phyloP scores from a whole-genome alignment of 2,113 vertebrate species.

The Pristiophorus japonicus region DNA sequence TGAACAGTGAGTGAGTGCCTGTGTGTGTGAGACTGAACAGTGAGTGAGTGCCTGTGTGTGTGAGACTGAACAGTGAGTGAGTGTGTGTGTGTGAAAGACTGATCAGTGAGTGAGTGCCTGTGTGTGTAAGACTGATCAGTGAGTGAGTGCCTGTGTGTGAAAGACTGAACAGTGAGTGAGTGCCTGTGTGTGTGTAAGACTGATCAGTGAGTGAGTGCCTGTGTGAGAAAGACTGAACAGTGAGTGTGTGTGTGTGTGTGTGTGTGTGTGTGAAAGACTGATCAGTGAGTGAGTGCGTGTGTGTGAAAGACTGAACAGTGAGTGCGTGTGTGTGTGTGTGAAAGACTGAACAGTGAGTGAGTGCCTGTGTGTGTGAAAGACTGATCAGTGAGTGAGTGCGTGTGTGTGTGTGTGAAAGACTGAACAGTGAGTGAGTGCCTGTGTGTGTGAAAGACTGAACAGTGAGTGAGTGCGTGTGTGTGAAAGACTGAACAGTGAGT shows the following conservation, averaged over 20 bases:
- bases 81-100: not conserved
- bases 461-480: too few relatives aligned
- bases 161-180: too few relatives aligned
- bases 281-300: too few relatives aligned
- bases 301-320: not conserved
- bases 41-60: too few relatives aligned
- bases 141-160: not conserved
- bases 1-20: too few relatives aligned
- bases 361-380: not conserved
- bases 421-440: too few relatives aligned
- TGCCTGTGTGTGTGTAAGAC: not conserved
- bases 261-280: too few relatives aligned
- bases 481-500: too few relatives aligned
- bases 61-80: too few relatives aligned
- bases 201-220: too few relatives aligned
- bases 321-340: not conserved
- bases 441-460: not conserved
- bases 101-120: too few relatives aligned
- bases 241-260: not conserved
- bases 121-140: not conserved
- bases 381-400: not conserved
- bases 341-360: too few relatives aligned
- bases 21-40: not conserved
- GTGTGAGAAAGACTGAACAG: not conserved
- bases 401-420: not conserved